These are phyloP conservation scores for Catotricha subobsoleta DNA, from an alignment of 2,888 invertebrate genomes.

Conservation along the genomic window DNA sequence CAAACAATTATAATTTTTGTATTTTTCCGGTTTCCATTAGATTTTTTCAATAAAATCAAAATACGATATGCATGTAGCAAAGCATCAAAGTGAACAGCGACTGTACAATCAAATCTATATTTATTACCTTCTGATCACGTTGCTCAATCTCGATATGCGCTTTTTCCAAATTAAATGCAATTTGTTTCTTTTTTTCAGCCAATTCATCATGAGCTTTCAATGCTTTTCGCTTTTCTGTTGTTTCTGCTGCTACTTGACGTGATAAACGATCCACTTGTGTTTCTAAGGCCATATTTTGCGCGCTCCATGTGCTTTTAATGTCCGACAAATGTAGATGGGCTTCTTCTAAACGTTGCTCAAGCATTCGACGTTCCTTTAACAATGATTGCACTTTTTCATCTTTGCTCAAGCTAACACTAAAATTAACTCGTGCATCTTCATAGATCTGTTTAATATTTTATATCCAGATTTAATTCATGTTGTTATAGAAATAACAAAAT, in stretches of 20 bases:
- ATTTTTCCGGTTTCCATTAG: neutral
- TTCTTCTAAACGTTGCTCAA: slow-evolving; percentile 66
- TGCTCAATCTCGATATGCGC: slow-evolving; percentile 21
- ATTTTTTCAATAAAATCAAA: too few species aligned
- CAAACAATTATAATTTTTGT: too few species aligned
- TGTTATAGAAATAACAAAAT: neutral
- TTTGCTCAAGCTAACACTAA: slow-evolving; percentile 5
- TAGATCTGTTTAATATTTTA: slow-evolving; percentile 17
- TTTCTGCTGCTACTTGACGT: slow-evolving; percentile 69
- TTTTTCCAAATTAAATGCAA: slow-evolving; percentile 25
- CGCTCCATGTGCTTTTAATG: slow-evolving; percentile 83
- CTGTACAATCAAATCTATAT: too few species aligned
- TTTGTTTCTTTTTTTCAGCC: slow-evolving; percentile 37
- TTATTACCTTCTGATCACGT: slow-evolving; percentile 23
- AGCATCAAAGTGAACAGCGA: too few species aligned
- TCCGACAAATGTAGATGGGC: slow-evolving; percentile 72
- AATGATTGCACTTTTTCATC: slow-evolving; percentile 39
- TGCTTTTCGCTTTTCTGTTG: slow-evolving; percentile 57
- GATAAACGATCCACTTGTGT: slow-evolving; percentile 76
- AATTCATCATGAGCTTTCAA: slow-evolving; percentile 48
- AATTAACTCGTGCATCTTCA: slow-evolving; percentile 20
- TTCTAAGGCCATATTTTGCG: slow-evolving; percentile 71
- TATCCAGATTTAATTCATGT: neutral
- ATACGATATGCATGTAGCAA: too few species aligned
- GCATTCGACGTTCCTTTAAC: slow-evolving; percentile 41